Conservation (phyloP, 2,888 invertebrate species). For the Yponomeuta malinellus region DNA sequence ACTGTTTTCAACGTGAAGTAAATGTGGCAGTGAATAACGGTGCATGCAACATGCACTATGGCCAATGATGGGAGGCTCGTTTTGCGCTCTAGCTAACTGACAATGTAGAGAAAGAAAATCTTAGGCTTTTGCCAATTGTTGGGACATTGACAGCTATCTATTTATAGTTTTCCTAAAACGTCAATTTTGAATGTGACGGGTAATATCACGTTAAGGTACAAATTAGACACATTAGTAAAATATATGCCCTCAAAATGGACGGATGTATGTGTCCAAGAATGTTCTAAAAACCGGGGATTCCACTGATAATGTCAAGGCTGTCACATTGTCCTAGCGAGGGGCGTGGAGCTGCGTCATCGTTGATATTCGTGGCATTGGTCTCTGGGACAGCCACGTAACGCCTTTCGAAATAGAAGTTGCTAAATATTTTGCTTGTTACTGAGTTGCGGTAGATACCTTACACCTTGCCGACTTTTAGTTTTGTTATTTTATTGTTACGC, state of each 20-base stretch:
- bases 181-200: background rate
- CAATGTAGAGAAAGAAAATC: background rate
- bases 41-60: background rate
- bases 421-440: background rate
- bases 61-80: background rate
- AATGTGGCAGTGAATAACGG: background rate
- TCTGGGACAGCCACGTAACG: background rate
- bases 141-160: background rate
- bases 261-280: background rate
- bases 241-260: background rate
- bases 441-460: background rate
- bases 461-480: background rate
- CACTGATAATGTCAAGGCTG: slow-evolving; percentile 7
- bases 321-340: background rate
- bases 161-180: no score
- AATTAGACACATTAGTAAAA: background rate
- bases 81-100: background rate
- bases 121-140: background rate
- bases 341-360: background rate
- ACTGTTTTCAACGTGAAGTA: background rate
- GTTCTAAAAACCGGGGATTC: background rate
- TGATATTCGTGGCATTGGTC: background rate
- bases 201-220: background rate
- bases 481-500: background rate
- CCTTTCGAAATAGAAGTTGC: background rate